Evolutionary conservation across 2,888 invertebrate species (phyloP), one percentile per base, ranked within the genome.

Genomic region (Plebejus melissa): DNA sequence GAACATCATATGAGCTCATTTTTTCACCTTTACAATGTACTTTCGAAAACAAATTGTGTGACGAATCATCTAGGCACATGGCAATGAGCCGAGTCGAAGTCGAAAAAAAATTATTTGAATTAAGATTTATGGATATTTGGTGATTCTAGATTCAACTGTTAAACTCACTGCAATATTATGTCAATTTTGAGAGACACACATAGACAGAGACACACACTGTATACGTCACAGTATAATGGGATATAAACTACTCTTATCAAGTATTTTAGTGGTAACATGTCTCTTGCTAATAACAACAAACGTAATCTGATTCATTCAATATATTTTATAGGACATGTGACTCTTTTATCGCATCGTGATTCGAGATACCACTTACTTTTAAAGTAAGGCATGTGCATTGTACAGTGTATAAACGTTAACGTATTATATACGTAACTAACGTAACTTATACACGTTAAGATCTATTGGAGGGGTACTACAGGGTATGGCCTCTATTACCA

Each of bases 1-100:
- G 50, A 65, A 50, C n/a, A 50, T 36, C 65, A 69, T 41, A 74
- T 69, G 50, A 74, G 50, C 1, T 7, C 9, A 46, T 32, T 74
- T 28, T 60, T 65, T 28, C 1, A 13, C 60, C 1, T 65, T 65
- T 13, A 4, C 3, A 65, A 28, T 0, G 58, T 28, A 28, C 9
- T 7, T 28, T 9, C 9, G 57, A 57, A n/a, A 57, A 57, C 16
- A 57, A 2, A 41, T 46, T 46, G 46, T 46, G 46, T 46, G 46
- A 46, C 9, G 46, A 46, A 46, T 46, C 11, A 46, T 46, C 9
- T 46, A 46, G 46, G 46, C 9, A 46, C 11, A 46, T 46, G 46
- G 46, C 2, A 41, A 9, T 41, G 41, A 2, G 1, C 41, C 7
- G 2, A 41, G 41, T 9, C 41, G 1, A 41, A 2, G 9, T 41